Evolutionary conservation across 2,888 invertebrate genomes (phyloP), one percentile per base, ranked within the genome.

Genomic region (Seladonia tumulorum): DNA sequence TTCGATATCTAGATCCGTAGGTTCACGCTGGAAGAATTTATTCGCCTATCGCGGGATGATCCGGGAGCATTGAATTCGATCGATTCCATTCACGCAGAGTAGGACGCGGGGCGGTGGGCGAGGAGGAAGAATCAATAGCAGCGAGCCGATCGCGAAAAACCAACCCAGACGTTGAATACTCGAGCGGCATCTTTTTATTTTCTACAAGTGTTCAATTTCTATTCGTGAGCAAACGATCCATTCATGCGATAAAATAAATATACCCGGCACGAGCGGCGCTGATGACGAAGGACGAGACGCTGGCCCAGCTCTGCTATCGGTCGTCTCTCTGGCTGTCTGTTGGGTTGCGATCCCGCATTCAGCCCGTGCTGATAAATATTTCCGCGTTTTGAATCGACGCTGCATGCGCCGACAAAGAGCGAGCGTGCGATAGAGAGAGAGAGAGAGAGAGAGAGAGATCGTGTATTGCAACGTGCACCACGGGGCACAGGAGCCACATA

Each of bases 231-330:
- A 84, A 88, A 88, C 87, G 84, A 88, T 57, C 82, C 76, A 88
- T 88, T 89, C 88, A 81, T 63, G 18, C 63, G 72, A 72, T 72
- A 81, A 83, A 85, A 86, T 89, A 89, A 88, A 86, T 81, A 86
- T 81, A 83, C 78, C 22, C 63, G 73, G 82, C 74, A 73, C 86
- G 77, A 82, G 74, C 63, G 74, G 29, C 39, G 35, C 39, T 71
- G 79, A 87, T 87, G 79, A 84, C 78, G 79, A 81, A 76, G 80
- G 35, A 81, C 42, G 79, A 76, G 79, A 83, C 76, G 72, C 68
- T 68, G 83, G 76, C 35, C 66, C 18, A 8, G 81, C 79, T 68
- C 57, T 60, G 35, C 84, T 76, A 88, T 84, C 88, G 80, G 83
- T 78, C 81, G 76, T 77, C 79, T 82, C 80, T 76, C 22, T 71